Percentiles rank a stretch among this genome's conserved stretches.
Conservation (phyloP, 37 sponge, comb jelly and placozoan genomes). For the Petrosia ficiformis region DNA sequence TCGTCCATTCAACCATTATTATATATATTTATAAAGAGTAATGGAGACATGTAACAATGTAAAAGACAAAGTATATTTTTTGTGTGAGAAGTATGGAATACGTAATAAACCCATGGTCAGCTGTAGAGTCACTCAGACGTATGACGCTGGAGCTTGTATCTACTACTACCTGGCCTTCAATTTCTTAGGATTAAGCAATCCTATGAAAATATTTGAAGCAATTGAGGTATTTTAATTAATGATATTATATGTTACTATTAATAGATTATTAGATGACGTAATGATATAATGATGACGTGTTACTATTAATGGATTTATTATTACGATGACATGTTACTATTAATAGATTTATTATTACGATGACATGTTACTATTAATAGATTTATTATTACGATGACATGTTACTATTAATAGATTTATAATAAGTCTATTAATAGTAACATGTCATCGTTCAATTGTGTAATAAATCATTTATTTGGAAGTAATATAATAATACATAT, state of each 20-base stretch:
- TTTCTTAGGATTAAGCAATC: slow-evolving; percentile 72
- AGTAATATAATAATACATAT: too few relatives aligned
- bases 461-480: too few relatives aligned
- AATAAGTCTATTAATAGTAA: too few relatives aligned
- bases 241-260: background rate
- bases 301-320: too few relatives aligned
- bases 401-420: too few relatives aligned
- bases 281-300: too few relatives aligned
- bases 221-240: slow-evolving; percentile 50
- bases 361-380: too few relatives aligned
- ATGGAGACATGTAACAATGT: slow-evolving; percentile 70
- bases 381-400: too few relatives aligned
- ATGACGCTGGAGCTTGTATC: slow-evolving; percentile 90
- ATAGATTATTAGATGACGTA: too few relatives aligned
- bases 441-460: too few relatives aligned
- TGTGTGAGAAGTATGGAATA: slow-evolving; percentile 51
- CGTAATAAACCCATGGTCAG: slow-evolving; percentile 32
- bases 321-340: too few relatives aligned
- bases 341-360: too few relatives aligned
- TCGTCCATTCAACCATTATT: background rate
- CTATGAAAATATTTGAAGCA: slow-evolving; percentile 60
- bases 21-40: slow-evolving; percentile 38
- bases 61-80: slow-evolving; percentile 47
- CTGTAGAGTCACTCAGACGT: slow-evolving; percentile 87
- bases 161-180: slow-evolving; percentile 90